Evolutionary conservation across 2,888 invertebrate genomes (phyloP), one percentile per base, ranked within the genome.

Genomic region (Macropis europaea): DNA sequence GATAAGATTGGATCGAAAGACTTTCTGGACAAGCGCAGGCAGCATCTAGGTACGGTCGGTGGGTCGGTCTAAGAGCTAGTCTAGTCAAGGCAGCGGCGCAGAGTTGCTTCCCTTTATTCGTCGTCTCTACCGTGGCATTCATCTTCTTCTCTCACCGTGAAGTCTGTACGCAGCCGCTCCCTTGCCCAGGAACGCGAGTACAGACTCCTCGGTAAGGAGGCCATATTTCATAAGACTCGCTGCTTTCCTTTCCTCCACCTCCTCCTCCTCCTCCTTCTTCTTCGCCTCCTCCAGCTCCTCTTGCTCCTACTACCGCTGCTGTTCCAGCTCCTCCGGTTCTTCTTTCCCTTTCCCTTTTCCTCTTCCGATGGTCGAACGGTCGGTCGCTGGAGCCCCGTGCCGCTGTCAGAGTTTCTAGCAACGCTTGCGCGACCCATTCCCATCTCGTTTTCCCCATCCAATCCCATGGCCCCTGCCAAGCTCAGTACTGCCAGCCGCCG

Each of bases 141-240:
- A 60, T 64, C 50, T 60, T 52, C 75, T 56, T 70, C 69, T 69
- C 63, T 67, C 70, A 52, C 60, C 40, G 40, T 59, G 50, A 24
- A 11, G 28, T 26, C 38, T 4, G 30, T 28, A 50, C 48, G 26
- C 61, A 38, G 50, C 47, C 68, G 57, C 68, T 53, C 71, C 63
- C 74, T 76, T 47, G 66, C 64, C 60, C 56, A 62, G 48, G 62
- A 73, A 62, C 78, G 71, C 68, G 76, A 69, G 68, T 79, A 76
- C 86, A 83, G 81, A 83, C 82, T 86, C 78, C 77, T 82, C 79
- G 78, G 82, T 86, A 86, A 88, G 88, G 88, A 88, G 88, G 87
- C 89, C 88, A 89, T 88, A 89, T 89, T 89, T 89, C 88, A 88
- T 89, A 87, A 84, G 87, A 86, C 86, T 84, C 79, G 78, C 77